These are phyloP conservation scores for Sarcophaga subvicina DNA, from an alignment of 2,888 invertebrate species.

Conservation along the genomic window DNA sequence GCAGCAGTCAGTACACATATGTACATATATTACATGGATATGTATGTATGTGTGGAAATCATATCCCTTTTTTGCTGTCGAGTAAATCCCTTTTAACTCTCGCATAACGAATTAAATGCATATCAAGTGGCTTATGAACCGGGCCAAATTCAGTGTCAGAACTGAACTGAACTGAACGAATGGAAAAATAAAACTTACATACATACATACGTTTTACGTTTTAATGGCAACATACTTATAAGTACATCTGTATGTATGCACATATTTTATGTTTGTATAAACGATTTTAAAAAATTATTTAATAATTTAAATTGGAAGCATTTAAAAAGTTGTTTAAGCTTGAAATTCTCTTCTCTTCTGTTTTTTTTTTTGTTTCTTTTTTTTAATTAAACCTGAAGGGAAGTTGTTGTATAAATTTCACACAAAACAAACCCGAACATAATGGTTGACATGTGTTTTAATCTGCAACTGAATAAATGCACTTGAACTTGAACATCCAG, in stretches of 20 bases:
- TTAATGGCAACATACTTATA: neutral
- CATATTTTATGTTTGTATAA: neutral
- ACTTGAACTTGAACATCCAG: conserved; percentile 12
- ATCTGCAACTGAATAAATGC: neutral
- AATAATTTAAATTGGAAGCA: conserved; percentile 31
- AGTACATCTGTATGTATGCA: no score
- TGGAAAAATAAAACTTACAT: neutral
- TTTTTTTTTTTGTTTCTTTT: no score
- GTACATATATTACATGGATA: neutral
- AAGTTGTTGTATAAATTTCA: conserved; percentile 31
- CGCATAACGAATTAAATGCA: conserved; percentile 50
- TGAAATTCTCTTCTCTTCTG: neutral
- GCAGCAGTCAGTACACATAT: neutral
- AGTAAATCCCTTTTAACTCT: conserved; percentile 23
- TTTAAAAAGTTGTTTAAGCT: conserved; percentile 46
- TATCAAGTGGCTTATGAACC: conserved; percentile 54
- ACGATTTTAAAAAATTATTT: conserved; percentile 2
- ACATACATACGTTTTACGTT: neutral
- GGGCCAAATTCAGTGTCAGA: neutral
- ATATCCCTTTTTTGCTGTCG: neutral
- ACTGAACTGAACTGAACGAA: neutral
- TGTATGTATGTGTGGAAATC: neutral
- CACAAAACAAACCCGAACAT: conserved; percentile 5
- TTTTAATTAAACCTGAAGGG: conserved; percentile 57
- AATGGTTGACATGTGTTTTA: neutral